Percentiles rank a stretch among this genome's conserved stretches.
Evolutionary conservation across 2,113 vertebrate species (phyloP).

Genomic region (Melanerpes formicivorus): DNA sequence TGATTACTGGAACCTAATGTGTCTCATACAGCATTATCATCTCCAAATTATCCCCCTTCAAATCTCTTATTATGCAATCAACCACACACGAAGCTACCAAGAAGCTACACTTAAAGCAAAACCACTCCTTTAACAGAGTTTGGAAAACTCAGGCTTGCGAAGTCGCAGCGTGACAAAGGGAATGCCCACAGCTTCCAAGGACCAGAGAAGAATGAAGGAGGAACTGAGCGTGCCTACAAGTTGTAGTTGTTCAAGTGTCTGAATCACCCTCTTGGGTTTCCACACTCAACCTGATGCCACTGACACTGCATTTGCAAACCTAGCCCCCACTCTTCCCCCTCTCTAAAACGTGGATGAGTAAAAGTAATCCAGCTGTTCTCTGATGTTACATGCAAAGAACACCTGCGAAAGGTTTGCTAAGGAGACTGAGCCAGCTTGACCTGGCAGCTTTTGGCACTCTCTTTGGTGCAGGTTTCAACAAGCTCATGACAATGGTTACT

Average conservation of each 20-base stretch:
- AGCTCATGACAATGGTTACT: neutral
- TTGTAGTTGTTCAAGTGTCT: neutral
- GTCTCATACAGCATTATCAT: neutral
- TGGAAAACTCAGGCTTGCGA: neutral
- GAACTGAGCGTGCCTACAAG: neutral
- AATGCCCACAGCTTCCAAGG: neutral
- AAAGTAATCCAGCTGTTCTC: neutral
- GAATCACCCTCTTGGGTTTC: neutral
- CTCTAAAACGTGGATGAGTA: rapidly evolving
- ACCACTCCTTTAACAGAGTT: neutral
- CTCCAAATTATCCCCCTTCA: neutral
- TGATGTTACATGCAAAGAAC: neutral
- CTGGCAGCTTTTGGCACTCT: neutral
- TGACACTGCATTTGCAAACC: neutral
- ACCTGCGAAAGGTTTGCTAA: neutral
- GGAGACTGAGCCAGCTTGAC: neutral
- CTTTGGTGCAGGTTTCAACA: neutral
- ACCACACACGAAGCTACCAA: neutral
- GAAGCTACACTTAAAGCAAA: neutral
- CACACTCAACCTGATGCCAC: neutral
- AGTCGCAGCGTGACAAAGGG: neutral
- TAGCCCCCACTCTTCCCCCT: neutral
- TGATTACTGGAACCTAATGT: neutral
- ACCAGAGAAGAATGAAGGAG: neutral
- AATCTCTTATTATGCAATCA: neutral